A percentile compares a stretch with the other conserved stretches of the same genome.
phyloP scores from a whole-genome alignment of 1,140 invertebrate genomes.

The Megathymus violae region DNA sequence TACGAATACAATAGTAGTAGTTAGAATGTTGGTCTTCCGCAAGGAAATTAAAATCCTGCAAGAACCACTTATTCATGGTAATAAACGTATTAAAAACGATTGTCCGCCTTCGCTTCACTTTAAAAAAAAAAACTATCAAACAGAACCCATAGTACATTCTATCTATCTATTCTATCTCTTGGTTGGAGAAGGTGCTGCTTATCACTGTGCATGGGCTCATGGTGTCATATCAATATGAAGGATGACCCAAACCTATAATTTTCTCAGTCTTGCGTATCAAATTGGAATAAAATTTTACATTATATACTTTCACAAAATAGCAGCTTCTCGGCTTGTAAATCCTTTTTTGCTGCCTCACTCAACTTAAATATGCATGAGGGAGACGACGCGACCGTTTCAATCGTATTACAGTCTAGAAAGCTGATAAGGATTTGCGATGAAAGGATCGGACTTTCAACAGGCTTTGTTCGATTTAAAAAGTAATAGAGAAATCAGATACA shows the following conservation, averaged over 20 bases:
- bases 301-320: not conserved
- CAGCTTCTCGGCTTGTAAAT: not conserved
- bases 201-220: too few species aligned
- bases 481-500: not conserved
- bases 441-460: not conserved
- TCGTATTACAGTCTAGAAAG: not conserved
- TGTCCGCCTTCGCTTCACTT: too few species aligned
- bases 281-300: not conserved
- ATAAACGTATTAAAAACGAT: too few species aligned
- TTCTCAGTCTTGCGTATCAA: not conserved
- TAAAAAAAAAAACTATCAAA: too few species aligned
- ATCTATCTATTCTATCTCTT: too few species aligned
- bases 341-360: not conserved
- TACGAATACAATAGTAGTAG: too few species aligned
- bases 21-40: too few species aligned
- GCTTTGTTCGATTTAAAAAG: not conserved
- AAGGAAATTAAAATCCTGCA: too few species aligned
- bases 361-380: not conserved
- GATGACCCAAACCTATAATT: not conserved
- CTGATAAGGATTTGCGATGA: not conserved
- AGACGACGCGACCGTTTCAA: not conserved
- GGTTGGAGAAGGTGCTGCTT: too few species aligned
- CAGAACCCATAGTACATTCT: too few species aligned
- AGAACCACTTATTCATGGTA: too few species aligned
- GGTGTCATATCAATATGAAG: too few species aligned